Conservation (phyloP, 2,888 invertebrate species). For the Disparrhopalites patrizii region DNA sequence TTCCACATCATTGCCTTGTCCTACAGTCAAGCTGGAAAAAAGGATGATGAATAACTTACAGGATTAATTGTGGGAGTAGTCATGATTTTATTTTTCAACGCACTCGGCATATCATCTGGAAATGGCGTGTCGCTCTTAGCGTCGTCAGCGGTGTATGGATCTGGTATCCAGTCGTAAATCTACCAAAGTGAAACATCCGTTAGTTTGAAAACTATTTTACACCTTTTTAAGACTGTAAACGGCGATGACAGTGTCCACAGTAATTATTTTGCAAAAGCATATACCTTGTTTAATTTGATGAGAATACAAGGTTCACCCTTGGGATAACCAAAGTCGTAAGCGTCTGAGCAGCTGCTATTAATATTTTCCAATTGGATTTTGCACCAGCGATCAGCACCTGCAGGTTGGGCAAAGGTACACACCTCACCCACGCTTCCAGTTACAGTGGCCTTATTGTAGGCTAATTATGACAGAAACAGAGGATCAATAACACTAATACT, state of each 20-base stretch:
- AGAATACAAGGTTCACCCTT: slow-evolving; percentile 86
- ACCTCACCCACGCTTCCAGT: neutral
- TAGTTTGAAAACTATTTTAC: no score
- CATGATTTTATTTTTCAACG: slow-evolving; percentile 16
- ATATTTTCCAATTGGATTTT: slow-evolving; percentile 10
- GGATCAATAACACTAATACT: no score
- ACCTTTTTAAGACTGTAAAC: no score
- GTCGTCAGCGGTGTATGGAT: slow-evolving; percentile 60
- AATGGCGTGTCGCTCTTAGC: no score
- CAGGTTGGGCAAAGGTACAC: slow-evolving; percentile 7
- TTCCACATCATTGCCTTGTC: neutral
- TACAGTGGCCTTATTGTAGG: no score
- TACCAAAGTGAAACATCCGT: slow-evolving; percentile 54
- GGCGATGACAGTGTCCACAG: no score
- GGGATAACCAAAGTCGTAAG: slow-evolving; percentile 79
- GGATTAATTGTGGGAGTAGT: neutral
- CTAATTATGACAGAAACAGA: no score
- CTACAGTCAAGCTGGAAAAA: no score
- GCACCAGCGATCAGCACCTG: slow-evolving; percentile 20
- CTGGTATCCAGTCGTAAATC: slow-evolving; percentile 86
- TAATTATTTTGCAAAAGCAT: no score
- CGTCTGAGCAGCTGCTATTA: slow-evolving; percentile 61
- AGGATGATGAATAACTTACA: neutral
- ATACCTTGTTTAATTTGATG: slow-evolving; percentile 94
- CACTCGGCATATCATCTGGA: slow-evolving; percentile 66